Conservation (phyloP, 1,140 invertebrate genomes). For the Scaptomyza pallida region DNA sequence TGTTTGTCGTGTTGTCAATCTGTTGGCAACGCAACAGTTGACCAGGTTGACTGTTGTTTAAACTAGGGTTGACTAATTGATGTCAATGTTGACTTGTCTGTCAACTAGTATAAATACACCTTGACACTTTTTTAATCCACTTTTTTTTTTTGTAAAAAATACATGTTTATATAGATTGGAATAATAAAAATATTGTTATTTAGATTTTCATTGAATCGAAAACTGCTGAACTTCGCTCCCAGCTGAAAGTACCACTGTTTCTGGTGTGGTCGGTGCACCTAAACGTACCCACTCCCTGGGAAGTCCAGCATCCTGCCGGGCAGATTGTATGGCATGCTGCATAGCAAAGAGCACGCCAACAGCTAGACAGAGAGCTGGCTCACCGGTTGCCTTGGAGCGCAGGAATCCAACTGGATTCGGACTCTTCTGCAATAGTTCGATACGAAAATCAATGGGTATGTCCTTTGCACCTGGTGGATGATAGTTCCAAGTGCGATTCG, state of each 20-base stretch:
- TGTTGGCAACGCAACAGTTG: no score
- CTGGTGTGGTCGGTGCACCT: conserved; percentile 84
- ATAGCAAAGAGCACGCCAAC: conserved; percentile 89
- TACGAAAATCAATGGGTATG: conserved; percentile 92
- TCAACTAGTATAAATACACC: no score
- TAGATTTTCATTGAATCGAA: conserved; percentile 28
- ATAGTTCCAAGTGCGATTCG: conserved; percentile 92
- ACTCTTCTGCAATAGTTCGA: conserved; percentile 90
- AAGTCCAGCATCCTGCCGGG: conserved; percentile 86
- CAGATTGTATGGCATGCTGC: conserved; percentile 88
- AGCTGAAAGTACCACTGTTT: conserved; percentile 78
- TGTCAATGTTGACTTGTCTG: no score
- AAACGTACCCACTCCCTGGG: conserved; percentile 84
- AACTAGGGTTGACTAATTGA: no score
- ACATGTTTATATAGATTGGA: no score
- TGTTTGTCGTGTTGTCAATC: no score
- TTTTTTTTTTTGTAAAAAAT: no score
- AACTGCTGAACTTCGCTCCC: conserved; percentile 53
- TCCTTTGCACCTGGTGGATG: conserved; percentile 92
- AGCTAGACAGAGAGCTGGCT: conserved; percentile 90
- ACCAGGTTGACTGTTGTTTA: no score
- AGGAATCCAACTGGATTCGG: conserved; percentile 89
- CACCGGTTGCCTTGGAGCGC: conserved; percentile 92
- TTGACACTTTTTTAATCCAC: no score
- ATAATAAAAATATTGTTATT: background rate